These are phyloP conservation scores for Mirza zaza DNA, from an alignment of 2,113 vertebrate genomes.

Conservation along the genomic window DNA sequence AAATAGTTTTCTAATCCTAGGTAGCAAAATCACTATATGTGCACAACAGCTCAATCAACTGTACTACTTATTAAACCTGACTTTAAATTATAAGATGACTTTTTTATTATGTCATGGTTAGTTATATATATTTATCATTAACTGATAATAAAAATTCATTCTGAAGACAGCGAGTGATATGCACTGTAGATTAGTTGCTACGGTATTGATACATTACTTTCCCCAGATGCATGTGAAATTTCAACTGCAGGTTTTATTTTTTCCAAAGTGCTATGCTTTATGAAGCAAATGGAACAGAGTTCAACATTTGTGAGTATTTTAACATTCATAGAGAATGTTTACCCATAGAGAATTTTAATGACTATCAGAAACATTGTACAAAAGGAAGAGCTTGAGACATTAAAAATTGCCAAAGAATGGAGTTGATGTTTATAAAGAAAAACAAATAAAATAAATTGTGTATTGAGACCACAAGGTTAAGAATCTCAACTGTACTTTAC, in stretches of 20 bases:
- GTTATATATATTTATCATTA: neutral
- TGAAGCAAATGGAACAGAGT: slow-evolving; percentile 55
- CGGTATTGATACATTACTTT: slow-evolving; percentile 29
- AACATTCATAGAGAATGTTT: slow-evolving; percentile 42
- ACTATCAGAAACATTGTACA: slow-evolving; percentile 56
- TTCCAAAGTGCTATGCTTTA: neutral
- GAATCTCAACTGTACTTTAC: neutral
- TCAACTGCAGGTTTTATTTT: neutral
- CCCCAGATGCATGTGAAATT: slow-evolving; percentile 17
- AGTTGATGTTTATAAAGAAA: slow-evolving; percentile 43
- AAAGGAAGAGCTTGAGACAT: slow-evolving; percentile 50
- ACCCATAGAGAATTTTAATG: slow-evolving; percentile 54
- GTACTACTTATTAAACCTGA: slow-evolving; percentile 32
- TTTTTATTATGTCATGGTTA: neutral
- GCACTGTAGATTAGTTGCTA: neutral
- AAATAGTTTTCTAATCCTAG: neutral
- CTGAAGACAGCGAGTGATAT: slow-evolving; percentile 38
- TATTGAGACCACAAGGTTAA: slow-evolving; percentile 38
- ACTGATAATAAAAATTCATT: neutral
- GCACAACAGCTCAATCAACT: neutral
- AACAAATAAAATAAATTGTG: slow-evolving; percentile 54
- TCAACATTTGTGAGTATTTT: slow-evolving; percentile 67
- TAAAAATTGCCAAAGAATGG: slow-evolving; percentile 59
- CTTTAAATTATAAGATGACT: neutral
- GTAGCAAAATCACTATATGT: neutral